Base-by-base conservation (phyloP, 2,113 vertebrate genomes). In the Amphiprion percula region DNA sequence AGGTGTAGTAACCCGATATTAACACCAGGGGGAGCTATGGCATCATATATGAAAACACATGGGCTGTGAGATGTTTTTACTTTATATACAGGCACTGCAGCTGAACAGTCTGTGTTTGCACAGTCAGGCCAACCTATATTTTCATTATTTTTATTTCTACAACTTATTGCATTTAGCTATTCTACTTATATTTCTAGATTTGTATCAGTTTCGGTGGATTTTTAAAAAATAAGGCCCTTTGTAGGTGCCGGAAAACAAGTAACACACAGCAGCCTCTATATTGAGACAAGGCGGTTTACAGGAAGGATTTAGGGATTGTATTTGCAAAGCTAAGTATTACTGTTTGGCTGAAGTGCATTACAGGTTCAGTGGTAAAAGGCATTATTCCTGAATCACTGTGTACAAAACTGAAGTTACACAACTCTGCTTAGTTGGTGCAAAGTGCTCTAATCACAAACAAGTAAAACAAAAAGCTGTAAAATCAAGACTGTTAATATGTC, bases 11-110 rank as follows among this genome's bases (percentile, higher is more conserved):
- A 54, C 15, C 10, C 9, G 0, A 4, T 1, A 0, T 63, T 2
- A 66, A 1, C 93, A 88, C 74, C 46, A 88, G 88, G 67, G 73
- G 89, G 86, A 0, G 83, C 58, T 66, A 8, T 68, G 4, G 19
- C 62, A 16, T 58, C 2, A 80, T 2, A 54, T 16, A 72, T 77
- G 16, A 61, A 84, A 62, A 52, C 3, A 12, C 1, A 8, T 2
- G 9, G 23, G 4, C 17, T 30, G 6, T 14, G 46, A 44, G 5
- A 19, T 58, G 7, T 12, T 41, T 24, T 21, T 6, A 23, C 37
- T 23, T 28, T 41, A 10, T 52, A 15, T 6, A 21, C 17, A 21
- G 26, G 17, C 67, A 46, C 17, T 46, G 39, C 16, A 39, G 23
- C 3, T 23, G 4, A 10, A 28, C 41, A 24, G 41, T 12, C 41